Conservation (phyloP, 2,113 vertebrate genomes). For the Scartelaos histophorus region DNA sequence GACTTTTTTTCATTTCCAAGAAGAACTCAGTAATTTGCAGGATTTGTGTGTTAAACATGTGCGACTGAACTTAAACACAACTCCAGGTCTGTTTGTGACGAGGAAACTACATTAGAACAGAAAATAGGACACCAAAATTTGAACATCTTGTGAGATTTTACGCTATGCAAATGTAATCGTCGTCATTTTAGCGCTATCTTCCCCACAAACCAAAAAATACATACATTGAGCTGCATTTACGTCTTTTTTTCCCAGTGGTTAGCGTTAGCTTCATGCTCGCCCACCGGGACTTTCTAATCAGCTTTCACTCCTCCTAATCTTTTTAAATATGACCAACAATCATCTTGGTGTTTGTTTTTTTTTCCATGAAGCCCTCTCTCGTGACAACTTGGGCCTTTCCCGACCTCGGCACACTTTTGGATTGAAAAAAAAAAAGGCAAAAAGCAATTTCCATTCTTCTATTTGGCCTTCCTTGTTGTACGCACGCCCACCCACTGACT, state of each 20-base stretch:
- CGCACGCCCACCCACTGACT: constrained; percentile 53
- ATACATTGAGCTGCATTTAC: neutral
- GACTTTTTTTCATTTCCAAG: too few relatives aligned
- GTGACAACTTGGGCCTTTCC: constrained; percentile 54
- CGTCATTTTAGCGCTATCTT: too few relatives aligned
- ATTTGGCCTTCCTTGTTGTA: constrained; percentile 32
- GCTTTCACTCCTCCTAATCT: constrained; percentile 56
- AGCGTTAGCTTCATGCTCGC: constrained; percentile 38
- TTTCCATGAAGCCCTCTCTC: constrained; percentile 49
- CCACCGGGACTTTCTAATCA: constrained; percentile 52
- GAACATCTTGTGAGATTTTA: too few relatives aligned
- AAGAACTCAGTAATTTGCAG: too few relatives aligned
- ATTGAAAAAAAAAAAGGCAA: neutral
- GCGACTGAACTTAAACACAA: too few relatives aligned
- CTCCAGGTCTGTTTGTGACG: too few relatives aligned
- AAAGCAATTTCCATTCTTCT: constrained; percentile 48
- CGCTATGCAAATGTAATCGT: too few relatives aligned
- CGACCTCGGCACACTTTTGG: constrained; percentile 10
- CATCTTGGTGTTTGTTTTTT: constrained; percentile 72
- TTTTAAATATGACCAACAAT: constrained; percentile 65
- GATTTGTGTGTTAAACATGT: too few relatives aligned
- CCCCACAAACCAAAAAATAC: neutral
- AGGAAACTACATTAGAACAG: too few relatives aligned
- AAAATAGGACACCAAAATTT: too few relatives aligned
- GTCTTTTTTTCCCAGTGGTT: neutral